These are phyloP conservation scores for Scomberomorus guttatus DNA, from an alignment of 2,797 vertebrate species.

Conservation along the genomic window DNA sequence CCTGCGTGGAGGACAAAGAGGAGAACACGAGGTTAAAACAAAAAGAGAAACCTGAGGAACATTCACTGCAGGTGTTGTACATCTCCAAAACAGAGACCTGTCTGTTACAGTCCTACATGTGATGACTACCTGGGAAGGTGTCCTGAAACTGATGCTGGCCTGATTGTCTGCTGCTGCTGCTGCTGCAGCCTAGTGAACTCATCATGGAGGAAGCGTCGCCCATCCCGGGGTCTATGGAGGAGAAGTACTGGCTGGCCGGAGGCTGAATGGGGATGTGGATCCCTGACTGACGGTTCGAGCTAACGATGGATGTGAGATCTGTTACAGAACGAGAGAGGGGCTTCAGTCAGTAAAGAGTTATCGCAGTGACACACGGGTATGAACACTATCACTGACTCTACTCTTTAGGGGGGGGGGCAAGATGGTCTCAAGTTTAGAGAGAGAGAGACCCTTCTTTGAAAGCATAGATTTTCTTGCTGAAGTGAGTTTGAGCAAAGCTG, in stretches of 20 bases:
- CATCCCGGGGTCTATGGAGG: conserved; percentile 94
- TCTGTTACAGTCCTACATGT: conserved; percentile 56
- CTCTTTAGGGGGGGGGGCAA: conserved; percentile 7
- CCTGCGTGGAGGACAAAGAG: conserved; percentile 80
- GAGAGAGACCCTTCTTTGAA: not conserved
- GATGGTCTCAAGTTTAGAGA: conserved; percentile 18
- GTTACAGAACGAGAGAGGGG: conserved; percentile 82
- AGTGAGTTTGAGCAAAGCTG: conserved; percentile 28
- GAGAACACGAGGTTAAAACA: conserved; percentile 26
- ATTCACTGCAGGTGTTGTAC: conserved; percentile 43
- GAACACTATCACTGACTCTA: conserved; percentile 16
- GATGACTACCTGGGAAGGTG: conserved; percentile 96
- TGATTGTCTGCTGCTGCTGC: conserved; percentile 91
- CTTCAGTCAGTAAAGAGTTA: conserved; percentile 68
- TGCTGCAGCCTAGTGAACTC: conserved; percentile 92
- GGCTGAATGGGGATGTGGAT: conserved; percentile 92
- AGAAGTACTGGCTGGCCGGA: conserved; percentile 94
- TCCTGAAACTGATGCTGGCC: conserved; percentile 99
- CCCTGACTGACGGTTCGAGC: conserved; percentile 91
- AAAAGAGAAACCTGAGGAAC: conserved; percentile 10
- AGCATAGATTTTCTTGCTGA: conserved; percentile 13
- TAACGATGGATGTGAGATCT: conserved; percentile 98
- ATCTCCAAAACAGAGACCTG: conserved; percentile 24
- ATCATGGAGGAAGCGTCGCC: conserved; percentile 94
- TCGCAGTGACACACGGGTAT: conserved; percentile 45